These are phyloP conservation scores for Microtus oregoni DNA, from an alignment of 2,113 vertebrate genomes.

Conservation along the genomic window DNA sequence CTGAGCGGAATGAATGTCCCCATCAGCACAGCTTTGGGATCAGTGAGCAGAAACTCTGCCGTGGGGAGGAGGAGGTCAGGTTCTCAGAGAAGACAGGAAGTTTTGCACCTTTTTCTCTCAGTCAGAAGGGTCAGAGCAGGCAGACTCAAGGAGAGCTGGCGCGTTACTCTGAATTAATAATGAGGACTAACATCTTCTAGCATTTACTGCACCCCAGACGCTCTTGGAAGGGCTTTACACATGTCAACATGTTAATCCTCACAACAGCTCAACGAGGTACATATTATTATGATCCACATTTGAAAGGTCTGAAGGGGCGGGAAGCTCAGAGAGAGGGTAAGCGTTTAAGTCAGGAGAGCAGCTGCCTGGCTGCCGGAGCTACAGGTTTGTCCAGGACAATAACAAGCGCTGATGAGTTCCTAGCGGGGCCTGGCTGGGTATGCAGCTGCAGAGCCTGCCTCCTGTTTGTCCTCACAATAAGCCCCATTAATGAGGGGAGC, in stretches of 20 bases:
- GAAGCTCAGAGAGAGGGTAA: slow-evolving; percentile 30
- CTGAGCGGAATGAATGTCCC: slow-evolving; percentile 9
- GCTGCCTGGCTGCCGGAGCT: slow-evolving; percentile 59
- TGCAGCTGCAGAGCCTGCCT: slow-evolving; percentile 68
- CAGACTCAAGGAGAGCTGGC: neutral
- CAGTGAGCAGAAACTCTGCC: neutral
- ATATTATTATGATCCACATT: slow-evolving; percentile 24
- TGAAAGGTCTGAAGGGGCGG: slow-evolving; percentile 45
- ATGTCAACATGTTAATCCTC: slow-evolving; percentile 61
- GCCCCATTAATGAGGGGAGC: slow-evolving; percentile 60
- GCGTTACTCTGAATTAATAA: slow-evolving; percentile 9
- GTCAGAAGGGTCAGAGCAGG: neutral
- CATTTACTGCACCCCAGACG: slow-evolving; percentile 16
- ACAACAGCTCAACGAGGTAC: slow-evolving; percentile 30
- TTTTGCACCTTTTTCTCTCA: neutral
- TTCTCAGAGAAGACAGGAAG: slow-evolving; percentile 12
- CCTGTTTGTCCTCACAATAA: slow-evolving; percentile 73
- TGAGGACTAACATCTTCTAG: slow-evolving; percentile 17
- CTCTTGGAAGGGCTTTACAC: slow-evolving; percentile 43
- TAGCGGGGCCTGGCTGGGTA: slow-evolving; percentile 32
- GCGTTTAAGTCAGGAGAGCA: slow-evolving; percentile 66
- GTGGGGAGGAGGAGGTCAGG: neutral
- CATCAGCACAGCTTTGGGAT: neutral
- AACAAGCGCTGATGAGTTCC: slow-evolving; percentile 34
- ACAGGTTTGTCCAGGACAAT: slow-evolving; percentile 66